A percentile compares a stretch with the other conserved stretches of the same genome.
These are phyloP conservation scores for Pentamera pediparva DNA, from an alignment of 53 echinoderm and acorn worm species.

Conservation along the genomic window DNA sequence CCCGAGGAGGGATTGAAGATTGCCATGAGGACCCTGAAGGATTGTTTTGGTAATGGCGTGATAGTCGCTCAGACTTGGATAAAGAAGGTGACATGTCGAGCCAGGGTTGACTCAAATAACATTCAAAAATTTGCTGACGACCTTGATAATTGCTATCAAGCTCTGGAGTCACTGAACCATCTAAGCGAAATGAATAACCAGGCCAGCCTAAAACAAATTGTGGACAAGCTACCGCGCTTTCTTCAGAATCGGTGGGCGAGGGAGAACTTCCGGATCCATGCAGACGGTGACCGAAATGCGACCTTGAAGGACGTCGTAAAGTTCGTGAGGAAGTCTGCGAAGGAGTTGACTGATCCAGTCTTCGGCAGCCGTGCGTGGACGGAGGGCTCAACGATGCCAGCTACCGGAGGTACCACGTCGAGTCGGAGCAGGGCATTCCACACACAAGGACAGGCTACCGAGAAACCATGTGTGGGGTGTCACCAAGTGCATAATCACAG, in stretches of 20 bases:
- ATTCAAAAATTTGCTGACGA: constrained; percentile 12
- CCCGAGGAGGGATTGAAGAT: constrained; percentile 26
- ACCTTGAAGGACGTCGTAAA: constrained; percentile 22
- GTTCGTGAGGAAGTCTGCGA: constrained; percentile 25
- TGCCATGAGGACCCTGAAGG: background rate
- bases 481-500: background rate
- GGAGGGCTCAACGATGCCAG: background rate
- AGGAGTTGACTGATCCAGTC: constrained; percentile 34
- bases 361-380: no score
- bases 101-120: background rate
- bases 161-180: constrained; percentile 18
- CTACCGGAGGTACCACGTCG: background rate
- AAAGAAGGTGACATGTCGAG: constrained; percentile 4
- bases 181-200: constrained; percentile 36
- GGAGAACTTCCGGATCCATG: constrained; percentile 15
- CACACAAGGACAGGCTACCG: no score
- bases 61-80: constrained; percentile 35
- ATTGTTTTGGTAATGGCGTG: constrained; percentile 26
- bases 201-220: constrained; percentile 19
- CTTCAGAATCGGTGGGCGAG: constrained; percentile 38
- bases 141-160: constrained; percentile 1
- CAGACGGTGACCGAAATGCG: background rate
- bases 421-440: background rate
- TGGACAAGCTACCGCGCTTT: constrained; percentile 40
- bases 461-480: no score